Conservation (phyloP, 2,888 invertebrate species). For the Aleiodes testaceus region DNA sequence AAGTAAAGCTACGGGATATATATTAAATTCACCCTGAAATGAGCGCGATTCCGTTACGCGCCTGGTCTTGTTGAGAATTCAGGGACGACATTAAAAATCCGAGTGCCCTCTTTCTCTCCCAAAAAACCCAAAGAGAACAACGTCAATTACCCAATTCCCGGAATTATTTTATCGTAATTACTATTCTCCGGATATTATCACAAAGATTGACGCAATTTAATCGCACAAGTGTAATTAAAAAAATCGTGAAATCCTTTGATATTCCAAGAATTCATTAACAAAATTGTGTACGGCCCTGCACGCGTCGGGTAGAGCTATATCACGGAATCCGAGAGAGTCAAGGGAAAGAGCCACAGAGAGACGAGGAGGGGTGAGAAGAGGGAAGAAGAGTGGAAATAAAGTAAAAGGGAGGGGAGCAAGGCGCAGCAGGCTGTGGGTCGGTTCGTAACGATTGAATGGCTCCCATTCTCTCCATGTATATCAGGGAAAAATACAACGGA, state of each 20-base stretch:
- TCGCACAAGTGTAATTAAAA: background rate
- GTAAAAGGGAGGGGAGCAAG: background rate
- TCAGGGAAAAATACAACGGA: constrained; percentile 12
- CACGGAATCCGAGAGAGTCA: constrained; percentile 27
- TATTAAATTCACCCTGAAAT: constrained; percentile 30
- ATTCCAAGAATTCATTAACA: background rate
- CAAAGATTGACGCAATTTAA: background rate
- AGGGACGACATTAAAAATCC: constrained; percentile 41
- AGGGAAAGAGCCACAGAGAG: background rate
- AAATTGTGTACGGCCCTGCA: constrained; percentile 27
- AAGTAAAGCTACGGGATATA: constrained; percentile 9
- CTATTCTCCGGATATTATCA: background rate
- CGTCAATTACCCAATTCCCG: background rate
- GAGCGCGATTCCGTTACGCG: constrained; percentile 46
- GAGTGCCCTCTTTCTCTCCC: background rate
- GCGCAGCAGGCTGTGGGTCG: constrained; percentile 47
- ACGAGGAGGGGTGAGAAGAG: background rate
- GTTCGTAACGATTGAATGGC: constrained; percentile 57
- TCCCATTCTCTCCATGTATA: constrained; percentile 34
- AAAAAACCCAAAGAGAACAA: background rate
- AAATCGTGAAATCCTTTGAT: background rate
- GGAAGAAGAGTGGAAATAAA: constrained; percentile 11
- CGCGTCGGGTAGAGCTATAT: constrained; percentile 34
- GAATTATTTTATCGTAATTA: background rate
- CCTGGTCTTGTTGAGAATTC: constrained; percentile 48